Conservation (phyloP, 2,888 invertebrate genomes). For the Agapetus fuscipes region DNA sequence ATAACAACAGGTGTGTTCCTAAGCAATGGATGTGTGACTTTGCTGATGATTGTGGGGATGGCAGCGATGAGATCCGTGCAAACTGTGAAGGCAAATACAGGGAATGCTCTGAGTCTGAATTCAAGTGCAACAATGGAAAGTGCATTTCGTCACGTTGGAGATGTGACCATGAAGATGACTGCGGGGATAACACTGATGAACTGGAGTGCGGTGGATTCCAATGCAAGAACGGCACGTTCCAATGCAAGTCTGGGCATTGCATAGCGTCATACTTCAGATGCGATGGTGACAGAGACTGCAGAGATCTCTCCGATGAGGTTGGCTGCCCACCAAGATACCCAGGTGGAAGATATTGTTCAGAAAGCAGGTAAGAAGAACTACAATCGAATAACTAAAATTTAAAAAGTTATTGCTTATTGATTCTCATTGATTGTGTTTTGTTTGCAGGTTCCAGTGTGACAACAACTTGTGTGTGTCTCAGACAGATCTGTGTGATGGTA, state of each 20-base stretch:
- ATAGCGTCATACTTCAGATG: slow-evolving; percentile 81
- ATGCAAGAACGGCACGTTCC: slow-evolving; percentile 86
- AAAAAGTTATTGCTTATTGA: no score
- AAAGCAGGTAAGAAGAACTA: slow-evolving; percentile 41
- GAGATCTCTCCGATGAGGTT: slow-evolving; percentile 82
- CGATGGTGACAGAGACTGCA: slow-evolving; percentile 82
- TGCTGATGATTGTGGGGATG: slow-evolving; percentile 94
- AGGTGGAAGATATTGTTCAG: slow-evolving; percentile 80
- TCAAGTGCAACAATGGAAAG: slow-evolving; percentile 77
- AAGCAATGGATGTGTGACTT: slow-evolving; percentile 93
- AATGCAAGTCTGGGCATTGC: slow-evolving; percentile 88
- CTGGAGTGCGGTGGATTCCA: slow-evolving; percentile 70
- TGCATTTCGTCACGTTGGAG: slow-evolving; percentile 89
- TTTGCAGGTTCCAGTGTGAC: slow-evolving; percentile 72
- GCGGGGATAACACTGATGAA: slow-evolving; percentile 91
- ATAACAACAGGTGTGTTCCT: slow-evolving; percentile 81
- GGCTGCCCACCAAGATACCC: slow-evolving; percentile 85
- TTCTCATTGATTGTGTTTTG: no score
- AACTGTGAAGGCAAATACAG: slow-evolving; percentile 77
- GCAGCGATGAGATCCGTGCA: slow-evolving; percentile 76
- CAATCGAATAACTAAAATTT: no score
- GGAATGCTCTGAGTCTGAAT: slow-evolving; percentile 89
- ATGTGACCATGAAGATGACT: slow-evolving; percentile 95
- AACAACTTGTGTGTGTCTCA: slow-evolving; percentile 88
- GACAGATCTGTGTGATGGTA: slow-evolving; percentile 85